Percentiles rank a stretch among this genome's conserved stretches.
Evolutionary conservation across 2,797 vertebrate genomes (phyloP).

Genomic region (Cephalopachus bancanus): DNA sequence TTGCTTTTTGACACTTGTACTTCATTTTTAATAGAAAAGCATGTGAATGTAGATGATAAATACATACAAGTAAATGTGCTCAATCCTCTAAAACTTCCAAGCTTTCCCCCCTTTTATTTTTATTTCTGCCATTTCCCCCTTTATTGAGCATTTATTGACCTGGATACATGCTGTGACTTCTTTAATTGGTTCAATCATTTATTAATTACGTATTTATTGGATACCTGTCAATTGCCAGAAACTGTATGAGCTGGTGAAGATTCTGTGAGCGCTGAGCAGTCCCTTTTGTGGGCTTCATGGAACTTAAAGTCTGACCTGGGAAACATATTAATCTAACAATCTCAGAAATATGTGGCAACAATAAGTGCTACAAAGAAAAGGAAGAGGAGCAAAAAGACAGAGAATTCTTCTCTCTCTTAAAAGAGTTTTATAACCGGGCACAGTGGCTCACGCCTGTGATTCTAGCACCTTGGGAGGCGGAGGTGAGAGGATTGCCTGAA

Average conservation of each 20-base stretch:
- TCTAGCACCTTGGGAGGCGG: no score
- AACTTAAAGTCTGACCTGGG: neutral
- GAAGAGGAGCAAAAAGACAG: neutral
- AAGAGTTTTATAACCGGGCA: no score
- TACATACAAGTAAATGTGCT: neutral
- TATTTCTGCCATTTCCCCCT: neutral
- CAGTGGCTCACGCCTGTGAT: no score
- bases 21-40: conserved; percentile 54
- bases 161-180: neutral
- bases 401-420: neutral
- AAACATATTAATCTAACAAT: conserved; percentile 31
- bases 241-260: neutral
- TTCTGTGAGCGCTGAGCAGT: neutral
- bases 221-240: neutral
- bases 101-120: neutral
- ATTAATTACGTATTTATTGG: conserved; percentile 54
- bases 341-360: conserved; percentile 31
- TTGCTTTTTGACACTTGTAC: conserved; percentile 16
- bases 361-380: conserved; percentile 20
- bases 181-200: neutral
- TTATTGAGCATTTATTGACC: conserved; percentile 52
- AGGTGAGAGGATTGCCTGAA: no score
- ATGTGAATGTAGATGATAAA: conserved; percentile 31
- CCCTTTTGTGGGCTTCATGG: conserved; percentile 11
- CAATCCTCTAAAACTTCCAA: neutral